Percentiles rank a stretch among this genome's conserved stretches.
Conservation (phyloP, 2,888 invertebrate genomes). For the Orthosia incerta region DNA sequence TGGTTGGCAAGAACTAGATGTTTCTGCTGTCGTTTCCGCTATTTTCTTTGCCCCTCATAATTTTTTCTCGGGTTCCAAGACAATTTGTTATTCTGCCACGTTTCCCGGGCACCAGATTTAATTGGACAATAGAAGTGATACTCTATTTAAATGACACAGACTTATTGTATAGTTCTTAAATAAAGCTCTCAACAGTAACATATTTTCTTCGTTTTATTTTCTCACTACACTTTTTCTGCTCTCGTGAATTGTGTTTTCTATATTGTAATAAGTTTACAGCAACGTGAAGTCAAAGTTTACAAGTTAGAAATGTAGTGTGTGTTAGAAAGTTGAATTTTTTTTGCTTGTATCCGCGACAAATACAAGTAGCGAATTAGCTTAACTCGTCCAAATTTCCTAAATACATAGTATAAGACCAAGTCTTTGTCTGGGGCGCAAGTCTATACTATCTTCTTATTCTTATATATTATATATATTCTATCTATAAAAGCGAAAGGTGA, state of each 20-base stretch:
- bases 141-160: slow-evolving; percentile 2
- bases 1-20: neutral
- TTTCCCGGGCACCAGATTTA: slow-evolving; percentile 21
- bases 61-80: slow-evolving; percentile 35
- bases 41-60: slow-evolving; percentile 24
- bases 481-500: no score
- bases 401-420: no score
- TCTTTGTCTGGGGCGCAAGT: no score
- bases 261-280: neutral
- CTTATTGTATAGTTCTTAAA: neutral
- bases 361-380: no score
- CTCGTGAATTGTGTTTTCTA: neutral
- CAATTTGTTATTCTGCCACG: slow-evolving; percentile 19
- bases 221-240: neutral
- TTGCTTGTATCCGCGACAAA: no score
- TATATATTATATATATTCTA: no score
- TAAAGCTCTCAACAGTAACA: neutral
- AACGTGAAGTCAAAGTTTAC: no score
- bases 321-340: no score
- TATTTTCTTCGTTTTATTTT: neutral
- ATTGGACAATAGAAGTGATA: slow-evolving; percentile 16
- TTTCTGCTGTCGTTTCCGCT: neutral
- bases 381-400: no score
- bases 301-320: no score
- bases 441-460: no score